Evolutionary conservation across 2,797 vertebrate genomes (phyloP).

Genomic region (Lutjanus campechanus): DNA sequence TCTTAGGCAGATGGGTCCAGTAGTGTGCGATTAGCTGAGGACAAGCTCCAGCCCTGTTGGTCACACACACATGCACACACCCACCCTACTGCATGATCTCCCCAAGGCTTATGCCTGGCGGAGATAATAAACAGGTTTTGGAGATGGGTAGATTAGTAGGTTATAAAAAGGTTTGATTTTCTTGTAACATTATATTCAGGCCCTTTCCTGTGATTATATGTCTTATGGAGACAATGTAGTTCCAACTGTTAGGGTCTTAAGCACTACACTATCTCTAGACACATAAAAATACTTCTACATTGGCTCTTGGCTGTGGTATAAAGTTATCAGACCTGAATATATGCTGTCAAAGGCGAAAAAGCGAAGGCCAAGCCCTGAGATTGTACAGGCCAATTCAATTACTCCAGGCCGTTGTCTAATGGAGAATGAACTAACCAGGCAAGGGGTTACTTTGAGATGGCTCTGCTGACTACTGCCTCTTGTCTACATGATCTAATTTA

Average conservation of each 20-base stretch:
- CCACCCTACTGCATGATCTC: too few relatives aligned
- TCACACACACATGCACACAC: too few relatives aligned
- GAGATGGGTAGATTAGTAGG: not conserved
- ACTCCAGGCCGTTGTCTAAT: conserved; percentile 78
- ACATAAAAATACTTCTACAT: conserved; percentile 25
- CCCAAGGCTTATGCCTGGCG: too few relatives aligned
- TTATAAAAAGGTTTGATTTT: not conserved
- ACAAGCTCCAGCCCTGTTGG: too few relatives aligned
- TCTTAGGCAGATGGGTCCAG: too few relatives aligned
- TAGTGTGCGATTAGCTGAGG: too few relatives aligned
- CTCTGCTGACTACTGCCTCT: conserved; percentile 81
- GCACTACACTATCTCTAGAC: conserved; percentile 12
- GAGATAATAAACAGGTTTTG: not conserved
- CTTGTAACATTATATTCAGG: not conserved
- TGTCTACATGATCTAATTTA: conserved; percentile 88
- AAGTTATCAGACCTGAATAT: conserved; percentile 74
- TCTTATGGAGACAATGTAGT: not conserved
- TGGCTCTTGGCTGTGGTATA: conserved; percentile 36
- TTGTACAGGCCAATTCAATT: conserved; percentile 85
- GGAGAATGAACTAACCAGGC: conserved; percentile 82
- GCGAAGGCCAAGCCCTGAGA: conserved; percentile 73
- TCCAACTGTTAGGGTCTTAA: conserved; percentile 14
- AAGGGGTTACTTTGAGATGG: conserved; percentile 77
- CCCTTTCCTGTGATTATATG: not conserved
- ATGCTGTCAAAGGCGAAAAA: conserved; percentile 75